These are phyloP conservation scores for Chamaetylas fuelleborni DNA, from an alignment of 2,113 vertebrate genomes.

Conservation along the genomic window DNA sequence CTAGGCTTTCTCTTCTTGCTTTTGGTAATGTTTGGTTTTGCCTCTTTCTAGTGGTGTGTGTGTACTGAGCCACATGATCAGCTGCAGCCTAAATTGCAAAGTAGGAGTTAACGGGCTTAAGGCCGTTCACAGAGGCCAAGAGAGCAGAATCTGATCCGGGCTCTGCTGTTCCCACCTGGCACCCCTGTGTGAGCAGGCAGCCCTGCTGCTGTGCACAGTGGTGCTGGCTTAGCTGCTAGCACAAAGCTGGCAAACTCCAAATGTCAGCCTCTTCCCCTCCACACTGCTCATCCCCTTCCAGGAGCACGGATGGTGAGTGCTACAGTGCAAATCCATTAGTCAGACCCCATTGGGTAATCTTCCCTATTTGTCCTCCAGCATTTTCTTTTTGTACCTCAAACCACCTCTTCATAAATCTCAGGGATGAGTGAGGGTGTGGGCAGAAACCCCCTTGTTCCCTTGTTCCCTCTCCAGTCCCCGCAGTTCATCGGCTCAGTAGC, in stretches of 20 bases:
- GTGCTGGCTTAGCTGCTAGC: accelerated
- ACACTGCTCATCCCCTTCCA: background rate
- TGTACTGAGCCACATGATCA: accelerated
- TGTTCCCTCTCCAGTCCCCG: background rate
- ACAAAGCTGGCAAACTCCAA: background rate
- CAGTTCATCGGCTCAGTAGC: background rate
- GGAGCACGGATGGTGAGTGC: accelerated
- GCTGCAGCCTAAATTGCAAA: accelerated
- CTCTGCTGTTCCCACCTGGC: background rate
- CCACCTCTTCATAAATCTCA: background rate
- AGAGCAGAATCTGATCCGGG: accelerated
- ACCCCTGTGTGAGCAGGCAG: accelerated
- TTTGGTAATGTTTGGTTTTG: background rate
- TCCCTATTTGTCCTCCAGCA: background rate
- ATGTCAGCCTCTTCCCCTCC: background rate
- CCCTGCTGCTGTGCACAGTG: background rate
- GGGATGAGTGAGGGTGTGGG: background rate
- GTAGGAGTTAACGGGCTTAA: no score
- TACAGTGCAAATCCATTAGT: background rate
- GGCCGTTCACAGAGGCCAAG: background rate
- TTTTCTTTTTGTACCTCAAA: background rate
- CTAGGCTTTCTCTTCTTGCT: background rate
- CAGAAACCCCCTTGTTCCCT: background rate
- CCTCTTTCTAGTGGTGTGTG: background rate
- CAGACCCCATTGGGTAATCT: background rate